Evolutionary conservation across 2,113 vertebrate genomes (phyloP), one percentile per base, ranked within the genome.

Genomic region (Empidonax traillii): DNA sequence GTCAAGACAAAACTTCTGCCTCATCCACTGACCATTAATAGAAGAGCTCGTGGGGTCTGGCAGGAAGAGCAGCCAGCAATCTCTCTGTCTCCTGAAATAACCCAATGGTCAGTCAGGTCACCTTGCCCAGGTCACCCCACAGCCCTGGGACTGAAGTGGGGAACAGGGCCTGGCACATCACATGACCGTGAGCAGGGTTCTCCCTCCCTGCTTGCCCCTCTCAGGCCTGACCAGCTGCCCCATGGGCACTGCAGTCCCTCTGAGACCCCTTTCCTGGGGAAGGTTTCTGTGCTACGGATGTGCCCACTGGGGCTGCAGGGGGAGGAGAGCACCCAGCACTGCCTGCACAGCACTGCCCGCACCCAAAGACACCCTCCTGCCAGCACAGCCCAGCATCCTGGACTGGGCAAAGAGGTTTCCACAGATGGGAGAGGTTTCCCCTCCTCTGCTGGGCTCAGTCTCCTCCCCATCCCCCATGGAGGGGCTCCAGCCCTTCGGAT

Each of bases 1-100:
- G 6, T 88, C 71, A 79, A 90, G 78, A 93, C 95, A 68, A 88
- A 84, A 87, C 39, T 89, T 79, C 24, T 92, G 77, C 53, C 33
- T 93, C 35, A 49, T 86, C 28, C 55, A 61, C 75, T 90, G 87
- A 52, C 74, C 68, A 72, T 93, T 94, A 79, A 88, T 68, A 56
- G 89, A 94, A 94, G 82, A 87, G 44, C 47, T 93, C 0, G 0
- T 1, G 1, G 43, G 46, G 51, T 74, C 78, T 72, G 77, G 65
- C 86, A 79, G n/a, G 46, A 91, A 67, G 17, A 76, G 31, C 43
- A 77, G 55, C 39, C 80, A 82, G 91, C 68, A 93, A 67, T 27
- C 55, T 80, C 56, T 4, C 0, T 12, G 13, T 88, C 72, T 92
- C 87, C 78, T 82, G 77, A 86, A 69, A 39, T 66, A 49, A 68